phyloP scores from a whole-genome alignment of 2,797 vertebrate species.

The Channallabes apus region DNA sequence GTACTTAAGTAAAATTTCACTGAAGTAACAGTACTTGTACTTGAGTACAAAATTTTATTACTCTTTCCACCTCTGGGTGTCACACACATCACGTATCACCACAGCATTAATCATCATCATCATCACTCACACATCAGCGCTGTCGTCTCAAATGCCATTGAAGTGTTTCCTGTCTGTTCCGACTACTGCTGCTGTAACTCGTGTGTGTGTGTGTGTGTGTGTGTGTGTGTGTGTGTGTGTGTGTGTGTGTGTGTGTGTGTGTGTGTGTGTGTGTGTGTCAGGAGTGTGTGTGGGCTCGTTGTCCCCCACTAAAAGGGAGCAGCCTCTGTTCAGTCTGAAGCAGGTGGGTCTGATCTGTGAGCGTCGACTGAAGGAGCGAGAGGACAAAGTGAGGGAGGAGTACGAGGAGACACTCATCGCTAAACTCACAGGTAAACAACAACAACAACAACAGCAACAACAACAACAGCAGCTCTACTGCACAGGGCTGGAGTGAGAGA shows the following conservation, averaged over 20 bases:
- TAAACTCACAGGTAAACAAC: conserved; percentile 89
- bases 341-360: conserved; percentile 99
- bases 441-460: neutral
- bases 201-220: no score
- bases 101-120: no score
- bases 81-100: neutral
- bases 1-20: no score
- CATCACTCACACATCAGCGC: no score
- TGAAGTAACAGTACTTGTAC: no score
- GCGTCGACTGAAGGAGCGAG: conserved; percentile 95
- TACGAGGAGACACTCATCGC: conserved; percentile 97
- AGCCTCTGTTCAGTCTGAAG: conserved; percentile 95
- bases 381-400: conserved; percentile 97
- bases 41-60: no score
- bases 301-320: conserved; percentile 92
- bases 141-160: no score
- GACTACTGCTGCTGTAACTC: no score
- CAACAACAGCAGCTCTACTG: neutral
- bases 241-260: conserved; percentile 19
- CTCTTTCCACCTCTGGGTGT: no score
- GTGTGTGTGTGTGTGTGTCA: conserved; percentile 45
- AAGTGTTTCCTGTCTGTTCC: no score
- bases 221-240: no score
- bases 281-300: conserved; percentile 80
- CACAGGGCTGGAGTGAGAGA: neutral